Evolutionary conservation across 1,140 invertebrate genomes (phyloP).

Genomic region (Macrobrachium nipponense): DNA sequence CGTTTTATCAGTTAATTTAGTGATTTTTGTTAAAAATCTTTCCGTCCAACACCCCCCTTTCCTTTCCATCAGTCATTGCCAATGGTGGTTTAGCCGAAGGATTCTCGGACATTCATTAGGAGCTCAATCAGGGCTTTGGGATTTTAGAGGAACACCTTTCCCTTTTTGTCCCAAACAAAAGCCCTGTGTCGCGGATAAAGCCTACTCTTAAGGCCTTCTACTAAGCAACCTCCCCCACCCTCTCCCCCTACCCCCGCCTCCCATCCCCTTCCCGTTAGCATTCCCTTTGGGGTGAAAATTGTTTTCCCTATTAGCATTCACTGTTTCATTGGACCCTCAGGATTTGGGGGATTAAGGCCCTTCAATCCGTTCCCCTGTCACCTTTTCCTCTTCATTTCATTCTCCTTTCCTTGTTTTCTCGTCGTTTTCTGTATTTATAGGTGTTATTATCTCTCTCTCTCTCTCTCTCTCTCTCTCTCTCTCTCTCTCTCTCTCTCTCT

Average conservation of each 20-base stretch:
- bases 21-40: no score
- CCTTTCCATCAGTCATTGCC: not conserved
- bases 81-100: no score
- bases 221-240: no score
- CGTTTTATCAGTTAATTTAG: no score
- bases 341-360: not conserved
- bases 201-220: not conserved
- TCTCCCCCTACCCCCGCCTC: no score
- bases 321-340: no score
- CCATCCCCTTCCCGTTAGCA: not conserved
- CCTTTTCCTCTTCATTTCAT: not conserved
- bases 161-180: not conserved
- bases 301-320: no score
- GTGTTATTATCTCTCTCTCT: conserved; percentile 7
- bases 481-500: not conserved
- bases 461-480: not conserved
- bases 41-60: no score
- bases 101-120: no score
- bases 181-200: not conserved
- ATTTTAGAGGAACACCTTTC: not conserved
- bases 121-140: no score
- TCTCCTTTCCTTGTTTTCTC: not conserved
- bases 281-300: not conserved
- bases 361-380: not conserved
- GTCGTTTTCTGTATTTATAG: not conserved